Percentiles rank a stretch among this genome's conserved stretches.
These are phyloP conservation scores for Glaucopsyche alexis DNA, from an alignment of 2,888 invertebrate species.

Conservation along the genomic window DNA sequence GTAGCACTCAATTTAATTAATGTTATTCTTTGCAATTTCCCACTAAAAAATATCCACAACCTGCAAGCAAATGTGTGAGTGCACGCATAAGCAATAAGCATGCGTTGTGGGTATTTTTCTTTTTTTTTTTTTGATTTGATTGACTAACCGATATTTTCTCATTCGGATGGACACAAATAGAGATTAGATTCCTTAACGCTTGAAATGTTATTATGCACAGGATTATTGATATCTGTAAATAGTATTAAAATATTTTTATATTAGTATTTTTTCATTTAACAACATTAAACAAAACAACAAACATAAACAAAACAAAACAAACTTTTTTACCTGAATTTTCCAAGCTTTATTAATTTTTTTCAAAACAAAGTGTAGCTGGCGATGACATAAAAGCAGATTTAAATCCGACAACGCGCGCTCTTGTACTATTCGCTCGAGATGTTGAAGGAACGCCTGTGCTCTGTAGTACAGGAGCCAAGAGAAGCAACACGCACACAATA, in stretches of 20 bases:
- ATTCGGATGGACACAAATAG: background rate
- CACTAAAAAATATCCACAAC: no score
- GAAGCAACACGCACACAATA: background rate
- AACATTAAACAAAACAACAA: background rate
- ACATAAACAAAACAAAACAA: background rate
- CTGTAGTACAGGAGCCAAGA: conserved; percentile 1
- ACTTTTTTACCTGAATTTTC: conserved; percentile 2
- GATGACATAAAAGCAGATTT: conserved; percentile 18
- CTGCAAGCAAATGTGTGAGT: no score
- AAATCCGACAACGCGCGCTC: background rate
- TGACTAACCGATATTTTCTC: background rate
- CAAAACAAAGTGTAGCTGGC: conserved; percentile 14
- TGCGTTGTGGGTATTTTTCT: no score
- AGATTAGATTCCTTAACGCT: background rate
- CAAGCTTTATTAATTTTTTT: conserved; percentile 22
- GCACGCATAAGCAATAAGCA: no score
- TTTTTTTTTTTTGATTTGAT: no score
- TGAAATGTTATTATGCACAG: conserved; percentile 15
- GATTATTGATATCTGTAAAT: conserved; percentile 12
- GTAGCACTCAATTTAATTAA: no score
- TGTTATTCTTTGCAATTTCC: no score
- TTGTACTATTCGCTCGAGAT: background rate
- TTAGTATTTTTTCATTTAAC: no score
- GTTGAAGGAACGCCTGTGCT: conserved; percentile 7
- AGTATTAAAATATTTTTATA: no score